Evolutionary conservation across 2,113 vertebrate species (phyloP).

Genomic region (Erythrocebus patas): DNA sequence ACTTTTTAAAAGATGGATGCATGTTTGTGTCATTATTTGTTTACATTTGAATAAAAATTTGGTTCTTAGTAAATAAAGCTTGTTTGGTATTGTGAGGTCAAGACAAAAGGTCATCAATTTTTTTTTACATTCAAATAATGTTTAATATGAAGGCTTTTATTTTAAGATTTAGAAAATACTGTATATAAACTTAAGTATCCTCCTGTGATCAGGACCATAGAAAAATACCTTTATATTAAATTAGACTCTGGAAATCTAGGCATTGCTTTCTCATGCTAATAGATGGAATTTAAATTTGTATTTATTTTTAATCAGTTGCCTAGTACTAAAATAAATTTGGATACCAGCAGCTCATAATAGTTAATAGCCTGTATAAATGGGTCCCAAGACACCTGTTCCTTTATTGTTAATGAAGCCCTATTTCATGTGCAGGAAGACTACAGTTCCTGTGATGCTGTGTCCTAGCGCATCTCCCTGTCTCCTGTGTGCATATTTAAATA

Average conservation of each 20-base stretch:
- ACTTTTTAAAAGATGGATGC: not conserved
- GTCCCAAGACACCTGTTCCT: conserved; percentile 68
- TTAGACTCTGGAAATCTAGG: conserved; percentile 27
- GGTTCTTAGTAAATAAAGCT: not conserved
- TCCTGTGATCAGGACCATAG: conserved; percentile 29
- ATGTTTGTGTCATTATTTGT: conserved; percentile 23
- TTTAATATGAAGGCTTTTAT: conserved; percentile 15
- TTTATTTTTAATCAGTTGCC: conserved; percentile 73
- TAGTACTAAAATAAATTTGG: conserved; percentile 71
- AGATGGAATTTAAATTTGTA: conserved; percentile 61
- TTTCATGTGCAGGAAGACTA: conserved; percentile 66
- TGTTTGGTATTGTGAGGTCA: conserved; percentile 41
- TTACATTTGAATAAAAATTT: conserved; percentile 47
- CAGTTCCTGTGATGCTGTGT: conserved; percentile 72
- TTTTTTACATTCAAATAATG: conserved; percentile 22
- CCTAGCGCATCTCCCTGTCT: conserved; percentile 73
- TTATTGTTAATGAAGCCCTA: conserved; percentile 68
- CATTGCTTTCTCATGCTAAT: conserved; percentile 67
- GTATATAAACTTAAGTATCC: not conserved
- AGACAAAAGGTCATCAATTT: not conserved
- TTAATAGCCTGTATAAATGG: conserved; percentile 66
- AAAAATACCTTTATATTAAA: conserved; percentile 64
- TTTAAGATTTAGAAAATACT: conserved; percentile 39
- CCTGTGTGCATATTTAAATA: conserved; percentile 74
- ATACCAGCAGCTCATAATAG: conserved; percentile 68